Evolutionary conservation across 2,888 invertebrate genomes (phyloP).

Genomic region (Liopterus haemorrhoidalis): DNA sequence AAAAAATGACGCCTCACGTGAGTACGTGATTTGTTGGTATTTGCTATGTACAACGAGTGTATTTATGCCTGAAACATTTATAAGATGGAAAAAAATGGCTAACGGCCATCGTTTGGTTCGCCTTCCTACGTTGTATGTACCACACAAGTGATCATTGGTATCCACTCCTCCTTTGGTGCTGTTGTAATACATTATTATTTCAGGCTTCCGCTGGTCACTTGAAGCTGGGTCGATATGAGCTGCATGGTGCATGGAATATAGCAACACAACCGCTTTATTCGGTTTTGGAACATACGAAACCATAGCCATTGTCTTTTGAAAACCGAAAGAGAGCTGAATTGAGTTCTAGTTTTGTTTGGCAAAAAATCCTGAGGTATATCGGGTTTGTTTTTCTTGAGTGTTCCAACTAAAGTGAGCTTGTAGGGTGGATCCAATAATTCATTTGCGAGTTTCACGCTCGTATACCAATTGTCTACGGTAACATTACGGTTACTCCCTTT

Average conservation of each 20-base stretch:
- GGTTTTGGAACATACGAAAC: constrained; percentile 32
- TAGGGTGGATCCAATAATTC: constrained; percentile 8
- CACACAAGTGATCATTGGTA: constrained; percentile 28
- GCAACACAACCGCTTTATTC: constrained; percentile 30
- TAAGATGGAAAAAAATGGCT: constrained; percentile 28
- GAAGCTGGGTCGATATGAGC: constrained; percentile 26
- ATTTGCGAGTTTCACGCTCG: constrained; percentile 18
- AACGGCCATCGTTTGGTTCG: constrained; percentile 29
- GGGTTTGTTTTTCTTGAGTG: constrained; percentile 22
- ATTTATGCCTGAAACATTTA: constrained; percentile 27
- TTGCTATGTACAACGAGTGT: constrained; percentile 24
- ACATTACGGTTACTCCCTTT: constrained; percentile 17
- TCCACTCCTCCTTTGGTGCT: constrained; percentile 25
- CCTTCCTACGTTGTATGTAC: constrained; percentile 30
- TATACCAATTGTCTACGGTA: constrained; percentile 25
- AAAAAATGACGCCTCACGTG: constrained; percentile 22
- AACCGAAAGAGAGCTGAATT: constrained; percentile 16
- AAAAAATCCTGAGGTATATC: constrained; percentile 26
- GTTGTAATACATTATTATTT: constrained; percentile 33
- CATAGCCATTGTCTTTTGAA: constrained; percentile 15
- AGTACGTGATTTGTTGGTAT: too few species aligned
- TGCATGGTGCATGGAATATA: constrained; percentile 32
- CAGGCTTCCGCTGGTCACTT: constrained; percentile 29
- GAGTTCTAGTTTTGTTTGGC: constrained; percentile 18
- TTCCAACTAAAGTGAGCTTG: constrained; percentile 24